Conservation (phyloP, 2,113 vertebrate genomes). For the Anarrhichthys ocellatus region DNA sequence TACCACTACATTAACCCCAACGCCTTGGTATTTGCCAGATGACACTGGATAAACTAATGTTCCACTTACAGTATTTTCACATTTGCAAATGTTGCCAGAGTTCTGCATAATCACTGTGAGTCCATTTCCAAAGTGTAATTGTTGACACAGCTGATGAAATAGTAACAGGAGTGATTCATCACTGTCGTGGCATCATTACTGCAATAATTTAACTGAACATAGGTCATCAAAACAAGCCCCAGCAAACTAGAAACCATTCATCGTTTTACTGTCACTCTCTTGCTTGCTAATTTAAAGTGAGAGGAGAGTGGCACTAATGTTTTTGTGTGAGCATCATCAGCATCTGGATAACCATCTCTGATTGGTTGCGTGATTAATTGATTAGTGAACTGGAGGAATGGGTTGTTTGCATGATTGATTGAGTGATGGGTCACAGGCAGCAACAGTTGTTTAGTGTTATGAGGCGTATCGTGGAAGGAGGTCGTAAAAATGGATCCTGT, state of each 20-base stretch:
- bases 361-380: constrained; percentile 64
- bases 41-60: not conserved
- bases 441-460: constrained; percentile 33
- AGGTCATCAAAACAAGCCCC: constrained; percentile 75
- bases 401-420: constrained; percentile 64
- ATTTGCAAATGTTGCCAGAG: constrained; percentile 13
- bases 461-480: not conserved
- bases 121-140: constrained; percentile 52
- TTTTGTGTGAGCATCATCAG: constrained; percentile 53
- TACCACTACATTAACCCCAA: not conserved
- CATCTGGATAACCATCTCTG: constrained; percentile 52
- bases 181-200: constrained; percentile 72
- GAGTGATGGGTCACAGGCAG: constrained; percentile 44
- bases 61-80: not conserved
- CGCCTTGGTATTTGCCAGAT: not conserved
- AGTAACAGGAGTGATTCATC: constrained; percentile 68
- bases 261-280: constrained; percentile 61
- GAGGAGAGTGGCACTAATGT: constrained; percentile 42
- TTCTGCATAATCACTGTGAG: constrained; percentile 36
- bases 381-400: constrained; percentile 54
- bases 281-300: constrained; percentile 58
- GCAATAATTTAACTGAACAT: constrained; percentile 75
- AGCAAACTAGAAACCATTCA: constrained; percentile 67
- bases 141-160: constrained; percentile 70
- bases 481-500: not conserved